Evolutionary conservation across 1,140 invertebrate species (phyloP).

Genomic region (Mya arenaria): DNA sequence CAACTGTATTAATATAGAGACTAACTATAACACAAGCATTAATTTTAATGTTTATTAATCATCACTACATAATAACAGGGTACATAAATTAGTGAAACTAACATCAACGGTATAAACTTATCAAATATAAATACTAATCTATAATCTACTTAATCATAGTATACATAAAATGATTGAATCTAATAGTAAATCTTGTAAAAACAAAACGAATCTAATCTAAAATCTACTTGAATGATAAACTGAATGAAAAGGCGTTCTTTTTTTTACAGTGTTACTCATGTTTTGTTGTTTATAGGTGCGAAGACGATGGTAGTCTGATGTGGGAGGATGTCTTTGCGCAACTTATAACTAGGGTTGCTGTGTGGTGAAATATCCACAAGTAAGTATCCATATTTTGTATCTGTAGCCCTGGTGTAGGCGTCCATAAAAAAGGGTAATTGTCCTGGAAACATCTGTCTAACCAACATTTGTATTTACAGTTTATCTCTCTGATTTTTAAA

Average conservation of each 20-base stretch:
- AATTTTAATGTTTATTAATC: too few species aligned
- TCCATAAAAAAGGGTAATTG: conserved; percentile 32
- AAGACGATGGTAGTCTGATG: conserved; percentile 17
- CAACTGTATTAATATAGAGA: too few species aligned
- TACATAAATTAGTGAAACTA: too few species aligned
- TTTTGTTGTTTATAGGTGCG: conserved; percentile 1
- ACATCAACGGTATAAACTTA: too few species aligned
- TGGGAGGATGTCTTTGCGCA: conserved; percentile 19
- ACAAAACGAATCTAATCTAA: too few species aligned
- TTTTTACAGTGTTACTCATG: not conserved
- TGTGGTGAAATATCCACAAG: conserved; percentile 28
- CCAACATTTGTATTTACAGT: conserved; percentile 39
- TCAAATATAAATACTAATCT: too few species aligned
- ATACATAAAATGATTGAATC: too few species aligned
- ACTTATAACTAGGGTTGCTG: conserved; percentile 16
- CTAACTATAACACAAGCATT: too few species aligned
- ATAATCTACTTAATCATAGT: too few species aligned
- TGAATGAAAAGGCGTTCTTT: conserved; percentile 10
- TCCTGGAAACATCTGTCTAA: conserved; percentile 39
- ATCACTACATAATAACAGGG: too few species aligned
- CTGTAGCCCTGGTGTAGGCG: not conserved
- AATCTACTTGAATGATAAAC: too few species aligned
- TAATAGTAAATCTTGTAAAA: too few species aligned
- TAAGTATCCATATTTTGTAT: conserved; percentile 14
- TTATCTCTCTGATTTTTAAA: conserved; percentile 53